Base-by-base conservation (phyloP, 2,888 invertebrate species). In the Agriotes lineatus region DNA sequence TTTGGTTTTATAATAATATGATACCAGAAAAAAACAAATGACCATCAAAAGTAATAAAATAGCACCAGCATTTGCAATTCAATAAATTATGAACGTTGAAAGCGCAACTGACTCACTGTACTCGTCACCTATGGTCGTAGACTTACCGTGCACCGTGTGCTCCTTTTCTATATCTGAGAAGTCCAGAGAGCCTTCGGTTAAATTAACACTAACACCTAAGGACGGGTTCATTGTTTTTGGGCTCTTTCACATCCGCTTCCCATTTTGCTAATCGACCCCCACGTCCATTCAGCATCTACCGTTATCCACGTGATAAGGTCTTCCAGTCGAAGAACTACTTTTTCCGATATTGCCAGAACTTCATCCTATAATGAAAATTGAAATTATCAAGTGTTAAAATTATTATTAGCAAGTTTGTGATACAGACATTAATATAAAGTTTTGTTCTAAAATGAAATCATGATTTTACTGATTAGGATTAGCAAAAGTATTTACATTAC, bases 281-380 rank as follows among this genome's bases (percentile, higher is more conserved):
- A 92, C 25, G 89, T 88, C 95, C 95, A 95, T 71, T 90, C 90
- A 1, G 89, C 86, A 33, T 93, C 91, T 1, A 89, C 88, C 58
- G 91, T 91, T 69, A 84, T 83, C 92, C 95, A 94, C 70, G 91
- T 90, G 45, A 93, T 89, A 57, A 96, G 88, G 83, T 96, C 96
- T 72, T 94, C 93, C 0, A 94, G 90, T 16, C 91, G 88, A 14
- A 96, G 87, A 0, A 96, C 94, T 69, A 96, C 93, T 83, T 95
- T 95, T 79, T 96, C 96, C 58, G 92, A 92, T 77, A 95, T 93
- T n/a, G 94, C 94, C 74, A 96, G 84, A 54, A 96, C 93, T 83
- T 96, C 96, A 81, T 96, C 94, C 96, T 96, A 89, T 16, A 87
- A 88, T 73, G n/a, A 56, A 39, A 9, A 19, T 44, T 19, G n/a